Percentiles rank a stretch among this genome's conserved stretches.
phyloP scores from a whole-genome alignment of 2,888 invertebrate species.

The Formica aserva region DNA sequence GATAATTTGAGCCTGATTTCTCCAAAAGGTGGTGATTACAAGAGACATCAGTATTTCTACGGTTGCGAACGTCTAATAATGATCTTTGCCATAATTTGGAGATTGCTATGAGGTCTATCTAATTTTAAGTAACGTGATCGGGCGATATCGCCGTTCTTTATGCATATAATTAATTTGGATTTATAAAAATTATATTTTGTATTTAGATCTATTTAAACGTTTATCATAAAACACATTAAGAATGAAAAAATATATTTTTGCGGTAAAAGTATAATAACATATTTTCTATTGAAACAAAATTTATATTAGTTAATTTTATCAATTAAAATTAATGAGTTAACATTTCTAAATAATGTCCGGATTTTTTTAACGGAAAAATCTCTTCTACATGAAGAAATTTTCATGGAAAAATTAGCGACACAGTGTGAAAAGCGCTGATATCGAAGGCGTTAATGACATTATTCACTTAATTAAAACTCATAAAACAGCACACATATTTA shows the following conservation, averaged over 20 bases:
- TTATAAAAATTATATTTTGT: background rate
- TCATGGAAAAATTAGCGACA: background rate
- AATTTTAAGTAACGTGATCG: too few relatives aligned
- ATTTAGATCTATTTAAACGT: background rate
- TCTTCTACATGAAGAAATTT: too few relatives aligned
- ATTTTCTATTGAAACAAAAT: background rate
- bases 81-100: too few relatives aligned
- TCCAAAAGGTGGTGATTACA: too few relatives aligned
- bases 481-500: background rate
- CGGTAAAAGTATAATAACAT: background rate
- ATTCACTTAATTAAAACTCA: slow-evolving; percentile 5
- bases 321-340: background rate
- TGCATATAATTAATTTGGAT: too few relatives aligned
- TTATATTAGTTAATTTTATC: background rate
- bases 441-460: background rate
- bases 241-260: background rate
- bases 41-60: too few relatives aligned
- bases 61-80: too few relatives aligned
- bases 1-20: too few relatives aligned
- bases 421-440: background rate
- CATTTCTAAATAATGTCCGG: background rate
- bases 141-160: too few relatives aligned
- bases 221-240: background rate
- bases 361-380: background rate
- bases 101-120: too few relatives aligned